A percentile compares a stretch with the other conserved stretches of the same genome.
Conservation (phyloP, 2,797 vertebrate species). For the Jordanella pulchra region DNA sequence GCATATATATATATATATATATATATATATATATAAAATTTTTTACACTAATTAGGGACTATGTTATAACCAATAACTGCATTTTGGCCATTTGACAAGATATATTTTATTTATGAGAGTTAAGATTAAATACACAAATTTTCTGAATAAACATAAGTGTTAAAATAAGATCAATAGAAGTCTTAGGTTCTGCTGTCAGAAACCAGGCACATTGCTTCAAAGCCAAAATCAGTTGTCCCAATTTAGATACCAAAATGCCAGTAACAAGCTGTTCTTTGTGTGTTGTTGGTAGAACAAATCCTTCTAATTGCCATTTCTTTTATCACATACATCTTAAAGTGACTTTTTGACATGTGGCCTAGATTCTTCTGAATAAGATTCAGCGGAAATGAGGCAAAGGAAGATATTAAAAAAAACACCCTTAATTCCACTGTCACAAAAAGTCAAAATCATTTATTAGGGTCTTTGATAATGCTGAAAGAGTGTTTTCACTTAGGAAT, state of each 20-base stretch:
- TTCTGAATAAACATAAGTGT: background rate
- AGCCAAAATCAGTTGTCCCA: background rate
- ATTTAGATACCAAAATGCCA: background rate
- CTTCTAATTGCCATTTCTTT: slow-evolving; percentile 11
- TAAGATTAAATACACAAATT: slow-evolving; percentile 23
- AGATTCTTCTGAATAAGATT: slow-evolving; percentile 31
- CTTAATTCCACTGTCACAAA: slow-evolving; percentile 39
- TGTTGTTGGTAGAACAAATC: slow-evolving; percentile 4
- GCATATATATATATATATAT: too few relatives aligned
- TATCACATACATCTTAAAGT: slow-evolving; percentile 13
- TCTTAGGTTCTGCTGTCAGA: background rate
- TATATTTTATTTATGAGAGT: slow-evolving; percentile 16
- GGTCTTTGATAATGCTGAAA: slow-evolving; percentile 46
- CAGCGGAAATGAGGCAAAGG: slow-evolving; percentile 26
- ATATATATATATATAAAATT: too few relatives aligned
- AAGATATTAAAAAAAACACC: slow-evolving; percentile 40
- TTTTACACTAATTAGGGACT: too few relatives aligned
- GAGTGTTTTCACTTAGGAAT: slow-evolving; percentile 43
- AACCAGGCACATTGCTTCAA: slow-evolving; percentile 7
- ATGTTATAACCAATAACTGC: background rate
- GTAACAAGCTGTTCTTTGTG: background rate
- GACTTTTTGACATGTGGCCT: slow-evolving; percentile 36
- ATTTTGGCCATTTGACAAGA: background rate
- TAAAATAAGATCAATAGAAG: background rate
- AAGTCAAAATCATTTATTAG: slow-evolving; percentile 46